These are phyloP conservation scores for Gisinianus flammeolus DNA, from an alignment of 2,888 invertebrate genomes.

Conservation along the genomic window DNA sequence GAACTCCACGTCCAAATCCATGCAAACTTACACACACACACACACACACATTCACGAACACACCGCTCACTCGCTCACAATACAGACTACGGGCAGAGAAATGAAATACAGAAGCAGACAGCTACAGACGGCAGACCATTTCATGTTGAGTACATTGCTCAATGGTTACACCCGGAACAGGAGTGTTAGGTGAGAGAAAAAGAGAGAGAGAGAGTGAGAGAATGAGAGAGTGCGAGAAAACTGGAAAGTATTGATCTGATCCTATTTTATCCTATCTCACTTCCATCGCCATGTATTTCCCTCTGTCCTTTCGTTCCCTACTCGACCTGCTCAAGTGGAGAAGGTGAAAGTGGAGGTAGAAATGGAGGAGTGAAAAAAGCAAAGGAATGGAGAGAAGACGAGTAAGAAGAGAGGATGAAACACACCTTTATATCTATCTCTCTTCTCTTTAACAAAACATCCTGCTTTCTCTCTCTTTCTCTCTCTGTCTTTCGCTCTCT, in stretches of 20 bases:
- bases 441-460: neutral
- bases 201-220: conserved; percentile 10
- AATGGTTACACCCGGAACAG: neutral
- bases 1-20: neutral
- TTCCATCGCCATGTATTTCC: conserved; percentile 6
- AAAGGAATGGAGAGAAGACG: neutral
- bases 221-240: neutral
- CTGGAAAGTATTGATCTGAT: conserved; percentile 38
- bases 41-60: too few relatives aligned
- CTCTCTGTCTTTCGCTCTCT: too few relatives aligned
- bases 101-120: too few relatives aligned
- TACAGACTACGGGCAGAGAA: too few relatives aligned
- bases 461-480: neutral
- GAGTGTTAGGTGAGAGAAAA: neutral
- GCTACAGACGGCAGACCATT: neutral
- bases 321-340: conserved; percentile 21
- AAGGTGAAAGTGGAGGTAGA: neutral
- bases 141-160: neutral
- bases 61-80: too few relatives aligned
- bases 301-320: conserved; percentile 30
- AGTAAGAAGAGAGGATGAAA: neutral
- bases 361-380: neutral
- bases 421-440: neutral
- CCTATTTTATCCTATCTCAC: conserved; percentile 32
- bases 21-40: too few relatives aligned